Base-by-base conservation (phyloP, 2,888 invertebrate species). In the Aphidoletes aphidimyza region DNA sequence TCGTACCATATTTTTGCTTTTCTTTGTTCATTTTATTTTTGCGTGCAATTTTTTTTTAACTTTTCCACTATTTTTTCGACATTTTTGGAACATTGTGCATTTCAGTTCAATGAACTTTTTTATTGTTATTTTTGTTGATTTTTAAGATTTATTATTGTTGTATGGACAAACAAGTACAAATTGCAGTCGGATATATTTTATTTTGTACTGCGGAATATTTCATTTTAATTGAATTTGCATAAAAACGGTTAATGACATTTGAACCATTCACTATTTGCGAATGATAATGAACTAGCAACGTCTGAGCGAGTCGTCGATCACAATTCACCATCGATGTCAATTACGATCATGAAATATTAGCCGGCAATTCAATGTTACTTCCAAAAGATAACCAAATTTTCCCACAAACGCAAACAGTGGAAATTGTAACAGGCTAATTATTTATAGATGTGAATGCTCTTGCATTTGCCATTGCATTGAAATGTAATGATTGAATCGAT, bases 371-470 rank as follows among this genome's bases (percentile, higher is more conserved):
- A 14, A 47, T 14, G 19, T 14, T 2, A 19, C 2, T 6, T 14
- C 2, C 6, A 17, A 19, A 47, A 69, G 14, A 30, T 30, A 69
- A 30, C 26, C 3, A 1, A 30, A 69, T 69, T 54, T 54, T 69
- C 69, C 69, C 69, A 69, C 69, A 69, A 69, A 14, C 30, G 14
- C 19, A 69, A 14, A 69, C n/a, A 81, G 37, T 11, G 36, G 36
- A 6, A 78, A 14, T 81, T 11, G 81, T 37, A 81, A 36, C 39
- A n/a, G 37, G 37, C 81, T 37, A 81, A 69, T 69, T 69, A 69
- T 69, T 69, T 69, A 69, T 69, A 69, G 30, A 69, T 69, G 69
- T 69, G 69, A 69, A 81, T 81, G 81, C 26, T 81, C 37, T 36
- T 37, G 37, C 37, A 37, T 54, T 54, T 22, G 37, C 81, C 37